Conservation (phyloP, 2,888 invertebrate genomes). For the Xanthorhoe spadicearia region DNA sequence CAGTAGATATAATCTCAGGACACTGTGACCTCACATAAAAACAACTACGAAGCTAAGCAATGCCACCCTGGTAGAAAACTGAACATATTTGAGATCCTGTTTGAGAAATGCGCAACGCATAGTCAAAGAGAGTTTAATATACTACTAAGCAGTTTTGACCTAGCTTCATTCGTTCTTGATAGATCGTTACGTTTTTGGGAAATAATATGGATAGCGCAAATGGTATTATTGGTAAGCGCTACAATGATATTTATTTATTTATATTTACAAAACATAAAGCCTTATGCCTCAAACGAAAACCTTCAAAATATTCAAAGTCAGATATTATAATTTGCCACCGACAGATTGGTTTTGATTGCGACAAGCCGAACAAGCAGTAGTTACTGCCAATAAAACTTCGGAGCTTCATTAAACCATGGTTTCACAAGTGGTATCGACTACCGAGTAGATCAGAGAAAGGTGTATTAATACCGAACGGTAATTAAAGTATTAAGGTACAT, state of each 20-base stretch:
- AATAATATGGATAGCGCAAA: no score
- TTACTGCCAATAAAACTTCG: slow-evolving; percentile 19
- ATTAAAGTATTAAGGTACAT: no score
- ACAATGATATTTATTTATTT: no score
- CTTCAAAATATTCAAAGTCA: not conserved
- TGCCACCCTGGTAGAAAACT: slow-evolving; percentile 4
- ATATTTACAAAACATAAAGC: no score
- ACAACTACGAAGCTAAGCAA: not conserved
- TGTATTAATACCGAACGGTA: no score
- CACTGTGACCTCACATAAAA: slow-evolving; percentile 14
- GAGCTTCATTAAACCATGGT: not conserved
- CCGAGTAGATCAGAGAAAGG: no score
- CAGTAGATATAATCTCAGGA: slow-evolving; percentile 23
- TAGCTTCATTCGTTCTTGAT: no score
- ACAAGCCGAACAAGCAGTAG: slow-evolving; percentile 23
- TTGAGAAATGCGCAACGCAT: not conserved
- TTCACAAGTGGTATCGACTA: no score
- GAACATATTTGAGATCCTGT: not conserved
- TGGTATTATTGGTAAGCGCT: no score
- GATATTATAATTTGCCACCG: no score
- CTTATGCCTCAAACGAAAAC: slow-evolving; percentile 2
- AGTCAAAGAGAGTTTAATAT: not conserved
- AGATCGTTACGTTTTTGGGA: no score
- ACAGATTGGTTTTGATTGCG: slow-evolving; percentile 36
- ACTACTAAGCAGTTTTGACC: no score